phyloP scores from a whole-genome alignment of 2,888 invertebrate genomes.

The Limnephilus auricula region DNA sequence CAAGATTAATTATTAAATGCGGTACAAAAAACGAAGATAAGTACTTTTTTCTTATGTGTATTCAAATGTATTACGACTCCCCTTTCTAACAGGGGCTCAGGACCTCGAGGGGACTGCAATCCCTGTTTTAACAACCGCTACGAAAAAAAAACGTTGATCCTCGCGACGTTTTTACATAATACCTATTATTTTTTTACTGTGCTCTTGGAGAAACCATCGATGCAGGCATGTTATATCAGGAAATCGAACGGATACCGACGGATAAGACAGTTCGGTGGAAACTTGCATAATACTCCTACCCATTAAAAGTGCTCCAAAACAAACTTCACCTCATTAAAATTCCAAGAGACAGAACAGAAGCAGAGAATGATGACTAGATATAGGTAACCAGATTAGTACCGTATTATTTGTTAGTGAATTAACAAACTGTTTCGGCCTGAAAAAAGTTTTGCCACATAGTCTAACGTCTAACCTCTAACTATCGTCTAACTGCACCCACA shows the following conservation, averaged over 20 bases:
- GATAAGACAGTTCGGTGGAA: neutral
- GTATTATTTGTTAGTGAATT: neutral
- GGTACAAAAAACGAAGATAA: no score
- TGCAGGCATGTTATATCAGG: neutral
- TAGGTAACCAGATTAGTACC: neutral
- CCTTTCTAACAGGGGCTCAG: no score
- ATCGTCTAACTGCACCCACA: neutral
- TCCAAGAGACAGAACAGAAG: conserved; percentile 5
- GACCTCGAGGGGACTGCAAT: no score
- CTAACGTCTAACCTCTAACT: neutral
- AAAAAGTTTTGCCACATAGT: conserved; percentile 29
- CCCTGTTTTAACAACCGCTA: no score
- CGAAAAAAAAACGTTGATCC: no score
- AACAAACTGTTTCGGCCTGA: conserved; percentile 9
- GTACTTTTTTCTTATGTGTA: no score
- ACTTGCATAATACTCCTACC: neutral
- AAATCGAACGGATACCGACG: neutral
- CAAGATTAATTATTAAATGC: no score
- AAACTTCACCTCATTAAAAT: neutral
- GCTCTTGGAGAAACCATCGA: neutral
- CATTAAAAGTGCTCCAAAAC: neutral
- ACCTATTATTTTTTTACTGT: no score
- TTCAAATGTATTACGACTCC: no score
- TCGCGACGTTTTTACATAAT: no score
- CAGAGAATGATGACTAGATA: neutral